Conservation (phyloP, 2,888 invertebrate genomes). For the Penaeus monodon region DNA sequence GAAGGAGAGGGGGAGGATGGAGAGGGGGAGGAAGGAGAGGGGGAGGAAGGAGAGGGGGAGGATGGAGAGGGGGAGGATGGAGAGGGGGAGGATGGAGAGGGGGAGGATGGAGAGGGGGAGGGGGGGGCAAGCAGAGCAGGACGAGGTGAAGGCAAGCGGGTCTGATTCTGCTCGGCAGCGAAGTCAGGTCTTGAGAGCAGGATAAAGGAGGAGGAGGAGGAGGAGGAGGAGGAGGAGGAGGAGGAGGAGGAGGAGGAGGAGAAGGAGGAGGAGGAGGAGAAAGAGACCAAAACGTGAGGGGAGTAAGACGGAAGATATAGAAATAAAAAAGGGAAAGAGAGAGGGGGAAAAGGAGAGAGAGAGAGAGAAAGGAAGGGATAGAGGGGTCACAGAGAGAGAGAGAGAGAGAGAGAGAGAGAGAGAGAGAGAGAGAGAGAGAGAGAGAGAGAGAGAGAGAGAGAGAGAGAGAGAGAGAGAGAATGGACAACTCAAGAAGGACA, state of each 20-base stretch:
- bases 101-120: background rate
- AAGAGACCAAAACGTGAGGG: too few species aligned
- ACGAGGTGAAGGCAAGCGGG: background rate
- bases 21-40: background rate
- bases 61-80: background rate
- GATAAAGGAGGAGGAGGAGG: too few species aligned
- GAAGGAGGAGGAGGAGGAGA: too few species aligned
- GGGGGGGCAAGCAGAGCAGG: background rate
- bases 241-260: too few species aligned
- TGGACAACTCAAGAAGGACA: background rate
- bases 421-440: too few species aligned
- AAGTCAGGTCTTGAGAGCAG: background rate
- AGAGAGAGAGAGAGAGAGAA: background rate
- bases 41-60: background rate
- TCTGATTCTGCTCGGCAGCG: background rate
- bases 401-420: background rate
- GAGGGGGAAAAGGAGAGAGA: too few species aligned
- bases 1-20: background rate
- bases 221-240: too few species aligned
- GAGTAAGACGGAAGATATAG: too few species aligned
- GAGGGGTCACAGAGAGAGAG: background rate
- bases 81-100: background rate
- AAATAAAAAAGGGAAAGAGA: too few species aligned
- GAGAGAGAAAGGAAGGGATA: too few species aligned
- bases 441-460: background rate